These are phyloP conservation scores for Mesorhabditis sp. DNA, from an alignment of 2,888 invertebrate species.

Conservation along the genomic window DNA sequence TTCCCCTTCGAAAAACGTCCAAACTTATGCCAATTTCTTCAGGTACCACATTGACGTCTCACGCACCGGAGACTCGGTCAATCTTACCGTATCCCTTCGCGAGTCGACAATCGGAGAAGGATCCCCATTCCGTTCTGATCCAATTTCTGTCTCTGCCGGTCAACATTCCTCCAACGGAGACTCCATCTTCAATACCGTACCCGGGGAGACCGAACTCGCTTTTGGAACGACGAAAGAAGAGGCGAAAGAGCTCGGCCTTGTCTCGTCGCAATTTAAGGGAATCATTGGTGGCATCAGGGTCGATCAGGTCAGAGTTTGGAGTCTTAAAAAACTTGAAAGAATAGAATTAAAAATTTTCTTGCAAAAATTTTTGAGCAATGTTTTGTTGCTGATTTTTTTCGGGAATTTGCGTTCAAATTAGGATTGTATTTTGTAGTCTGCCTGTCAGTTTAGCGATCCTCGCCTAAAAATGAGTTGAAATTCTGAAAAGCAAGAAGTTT, in stretches of 20 bases:
- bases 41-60: slow-evolving; percentile 43
- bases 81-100: slow-evolving; percentile 56
- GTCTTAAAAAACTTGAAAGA: too few relatives aligned
- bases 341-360: too few relatives aligned
- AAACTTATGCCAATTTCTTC: too few relatives aligned
- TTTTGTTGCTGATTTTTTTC: too few relatives aligned
- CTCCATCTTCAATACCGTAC: slow-evolving; percentile 52
- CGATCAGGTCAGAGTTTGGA: too few relatives aligned
- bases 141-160: slow-evolving; percentile 34
- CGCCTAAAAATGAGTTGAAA: too few relatives aligned
- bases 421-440: too few relatives aligned
- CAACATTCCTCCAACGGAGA: slow-evolving; percentile 16
- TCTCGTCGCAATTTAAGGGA: slow-evolving; percentile 43
- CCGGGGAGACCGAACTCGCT: slow-evolving; percentile 50
- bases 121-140: slow-evolving; percentile 23
- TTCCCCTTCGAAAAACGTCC: too few relatives aligned
- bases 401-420: too few relatives aligned
- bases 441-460: too few relatives aligned
- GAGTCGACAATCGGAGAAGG: slow-evolving; percentile 39
- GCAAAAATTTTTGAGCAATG: too few relatives aligned
- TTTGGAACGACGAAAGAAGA: slow-evolving; percentile 38
- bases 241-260: slow-evolving; percentile 40
- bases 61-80: slow-evolving; percentile 57
- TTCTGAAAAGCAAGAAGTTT: too few relatives aligned
- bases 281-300: slow-evolving; percentile 26